Evolutionary conservation across 2,888 invertebrate genomes (phyloP).

Genomic region (Caenorhabditis drosophilae): DNA sequence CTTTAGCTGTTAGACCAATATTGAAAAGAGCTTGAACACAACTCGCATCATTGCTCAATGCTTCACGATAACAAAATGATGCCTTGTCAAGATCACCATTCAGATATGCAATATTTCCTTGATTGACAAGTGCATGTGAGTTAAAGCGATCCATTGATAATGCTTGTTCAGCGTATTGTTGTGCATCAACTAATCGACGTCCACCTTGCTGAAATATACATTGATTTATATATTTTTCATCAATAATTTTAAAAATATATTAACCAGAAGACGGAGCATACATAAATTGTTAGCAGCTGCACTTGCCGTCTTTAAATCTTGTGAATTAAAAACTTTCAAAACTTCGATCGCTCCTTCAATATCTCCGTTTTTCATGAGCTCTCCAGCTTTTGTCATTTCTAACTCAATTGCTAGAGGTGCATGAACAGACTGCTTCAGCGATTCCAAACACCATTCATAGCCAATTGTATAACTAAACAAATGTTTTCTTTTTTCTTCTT

Average conservation of each 20-base stretch:
- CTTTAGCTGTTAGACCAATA: slow-evolving; percentile 77
- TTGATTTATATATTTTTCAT: background rate
- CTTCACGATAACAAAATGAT: slow-evolving; percentile 73
- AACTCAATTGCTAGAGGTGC: slow-evolving; percentile 83
- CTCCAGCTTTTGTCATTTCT: slow-evolving; percentile 81
- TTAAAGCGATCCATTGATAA: slow-evolving; percentile 80
- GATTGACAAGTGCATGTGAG: slow-evolving; percentile 82
- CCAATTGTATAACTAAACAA: slow-evolving; percentile 71
- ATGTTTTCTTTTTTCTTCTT: slow-evolving; percentile 2
- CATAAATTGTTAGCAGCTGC: slow-evolving; percentile 85
- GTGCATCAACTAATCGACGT: slow-evolving; percentile 77
- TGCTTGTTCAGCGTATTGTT: slow-evolving; percentile 79
- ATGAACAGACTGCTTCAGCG: slow-evolving; percentile 86
- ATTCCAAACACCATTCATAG: slow-evolving; percentile 84
- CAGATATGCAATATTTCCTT: slow-evolving; percentile 80
- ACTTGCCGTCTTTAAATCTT: slow-evolving; percentile 81
- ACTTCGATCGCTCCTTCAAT: slow-evolving; percentile 46
- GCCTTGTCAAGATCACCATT: slow-evolving; percentile 72
- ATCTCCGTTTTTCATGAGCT: slow-evolving; percentile 44
- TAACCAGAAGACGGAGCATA: slow-evolving; percentile 82
- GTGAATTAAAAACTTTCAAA: slow-evolving; percentile 73
- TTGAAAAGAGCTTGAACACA: slow-evolving; percentile 74
- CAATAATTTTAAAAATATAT: too few species aligned
- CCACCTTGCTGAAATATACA: slow-evolving; percentile 79
- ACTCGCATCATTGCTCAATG: slow-evolving; percentile 81